phyloP scores from a whole-genome alignment of 2,888 invertebrate species.

The Pandemis cinnamomeana region DNA sequence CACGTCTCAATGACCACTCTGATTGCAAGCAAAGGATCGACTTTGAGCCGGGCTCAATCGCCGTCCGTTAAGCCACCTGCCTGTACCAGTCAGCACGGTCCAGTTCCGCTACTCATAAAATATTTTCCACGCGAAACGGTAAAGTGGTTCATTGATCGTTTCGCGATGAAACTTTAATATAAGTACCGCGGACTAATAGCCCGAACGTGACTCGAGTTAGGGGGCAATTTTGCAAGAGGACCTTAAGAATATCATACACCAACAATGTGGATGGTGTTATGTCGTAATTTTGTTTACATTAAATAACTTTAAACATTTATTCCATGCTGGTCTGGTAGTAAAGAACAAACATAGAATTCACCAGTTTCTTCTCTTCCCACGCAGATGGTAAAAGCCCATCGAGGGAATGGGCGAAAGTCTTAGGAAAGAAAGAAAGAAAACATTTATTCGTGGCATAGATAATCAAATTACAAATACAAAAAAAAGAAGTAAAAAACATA shows the following conservation, averaged over 20 bases:
- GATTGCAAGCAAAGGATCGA: slow-evolving; percentile 52
- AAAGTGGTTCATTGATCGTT: slow-evolving; percentile 75
- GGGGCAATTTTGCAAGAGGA: slow-evolving; percentile 70
- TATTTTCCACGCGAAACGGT: slow-evolving; percentile 68
- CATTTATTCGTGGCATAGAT: too few species aligned
- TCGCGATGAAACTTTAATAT: slow-evolving; percentile 78
- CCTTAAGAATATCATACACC: slow-evolving; percentile 77
- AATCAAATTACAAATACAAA: too few species aligned
- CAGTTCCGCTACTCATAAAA: slow-evolving; percentile 62
- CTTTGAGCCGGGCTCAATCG: slow-evolving; percentile 43
- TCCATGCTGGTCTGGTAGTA: too few species aligned
- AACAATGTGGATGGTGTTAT: slow-evolving; percentile 69
- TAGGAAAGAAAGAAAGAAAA: too few species aligned
- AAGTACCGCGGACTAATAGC: slow-evolving; percentile 79
- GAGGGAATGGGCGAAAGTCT: too few species aligned
- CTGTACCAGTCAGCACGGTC: slow-evolving; percentile 51
- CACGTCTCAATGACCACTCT: slow-evolving; percentile 57
- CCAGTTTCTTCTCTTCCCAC: too few species aligned
- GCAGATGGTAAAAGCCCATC: too few species aligned
- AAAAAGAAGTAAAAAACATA: too few species aligned
- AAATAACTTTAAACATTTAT: too few species aligned
- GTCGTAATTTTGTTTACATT: slow-evolving; percentile 33
- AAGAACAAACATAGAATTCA: too few species aligned
- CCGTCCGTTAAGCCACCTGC: slow-evolving; percentile 47
- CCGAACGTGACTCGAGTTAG: slow-evolving; percentile 76